These are phyloP conservation scores for Numenius arquata DNA, from an alignment of 2,113 vertebrate genomes.

Conservation along the genomic window DNA sequence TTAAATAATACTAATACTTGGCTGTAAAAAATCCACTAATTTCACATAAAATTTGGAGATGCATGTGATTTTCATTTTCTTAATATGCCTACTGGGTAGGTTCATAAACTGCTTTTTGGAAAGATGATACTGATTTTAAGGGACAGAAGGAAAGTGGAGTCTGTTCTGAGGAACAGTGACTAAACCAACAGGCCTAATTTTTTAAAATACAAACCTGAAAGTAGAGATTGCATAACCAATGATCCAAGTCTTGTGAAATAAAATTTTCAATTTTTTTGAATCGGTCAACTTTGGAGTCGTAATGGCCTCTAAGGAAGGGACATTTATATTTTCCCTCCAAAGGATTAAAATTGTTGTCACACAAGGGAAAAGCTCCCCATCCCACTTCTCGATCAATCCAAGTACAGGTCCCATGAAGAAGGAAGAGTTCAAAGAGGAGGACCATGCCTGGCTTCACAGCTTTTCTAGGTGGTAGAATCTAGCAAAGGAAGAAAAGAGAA, in stretches of 20 bases:
- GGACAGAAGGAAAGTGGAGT: not conserved
- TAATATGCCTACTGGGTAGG: not conserved
- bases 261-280: constrained; percentile 85
- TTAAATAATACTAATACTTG: not conserved
- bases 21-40: not conserved
- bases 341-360: constrained; percentile 70
- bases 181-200: not conserved
- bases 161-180: not conserved
- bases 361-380: constrained; percentile 89
- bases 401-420: constrained; percentile 63
- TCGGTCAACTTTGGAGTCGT: constrained; percentile 72
- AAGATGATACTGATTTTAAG: not conserved
- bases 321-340: constrained; percentile 90
- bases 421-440: constrained; percentile 85
- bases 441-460: constrained; percentile 78
- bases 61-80: not conserved
- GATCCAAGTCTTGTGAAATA: constrained; percentile 86
- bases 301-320: constrained; percentile 83
- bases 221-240: constrained; percentile 94
- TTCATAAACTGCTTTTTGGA: not conserved
- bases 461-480: constrained; percentile 80
- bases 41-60: not conserved
- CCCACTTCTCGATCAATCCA: constrained; percentile 72
- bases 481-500: not conserved
- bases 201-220: constrained; percentile 82